These are phyloP conservation scores for Crax fasciolata DNA, from an alignment of 2,797 vertebrate genomes.

Conservation along the genomic window DNA sequence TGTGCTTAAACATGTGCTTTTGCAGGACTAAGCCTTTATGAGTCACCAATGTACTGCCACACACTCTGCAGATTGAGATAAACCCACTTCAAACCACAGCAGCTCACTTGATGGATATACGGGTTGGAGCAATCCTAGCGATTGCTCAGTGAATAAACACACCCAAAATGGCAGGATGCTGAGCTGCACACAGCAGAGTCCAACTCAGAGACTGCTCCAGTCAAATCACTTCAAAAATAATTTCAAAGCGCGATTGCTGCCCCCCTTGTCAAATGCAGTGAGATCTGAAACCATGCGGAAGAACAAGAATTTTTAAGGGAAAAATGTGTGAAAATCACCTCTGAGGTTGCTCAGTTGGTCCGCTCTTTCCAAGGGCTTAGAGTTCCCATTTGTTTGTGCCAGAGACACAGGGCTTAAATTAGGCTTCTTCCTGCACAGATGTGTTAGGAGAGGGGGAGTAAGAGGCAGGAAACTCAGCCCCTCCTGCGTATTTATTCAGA, in stretches of 20 bases:
- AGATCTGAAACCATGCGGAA: background rate
- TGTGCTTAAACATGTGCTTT: background rate
- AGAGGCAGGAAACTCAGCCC: conserved; percentile 38
- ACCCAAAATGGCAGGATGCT: background rate
- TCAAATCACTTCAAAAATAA: background rate
- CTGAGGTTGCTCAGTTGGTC: background rate
- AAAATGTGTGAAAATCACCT: background rate
- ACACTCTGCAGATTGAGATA: background rate
- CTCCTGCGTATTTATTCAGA: background rate
- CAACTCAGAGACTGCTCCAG: background rate
- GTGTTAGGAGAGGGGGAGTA: conserved; percentile 25
- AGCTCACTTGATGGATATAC: background rate
- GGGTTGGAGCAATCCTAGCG: background rate
- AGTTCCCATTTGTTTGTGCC: background rate
- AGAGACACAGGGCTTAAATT: conserved; percentile 47
- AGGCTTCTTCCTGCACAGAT: conserved; percentile 51
- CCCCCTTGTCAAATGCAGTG: background rate
- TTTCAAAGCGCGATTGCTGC: rapidly evolving
- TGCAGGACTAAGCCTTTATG: background rate
- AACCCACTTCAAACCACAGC: background rate
- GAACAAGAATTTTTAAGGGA: background rate
- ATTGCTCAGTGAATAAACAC: background rate
- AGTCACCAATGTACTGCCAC: background rate
- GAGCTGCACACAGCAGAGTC: background rate
- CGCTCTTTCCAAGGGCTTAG: rapidly evolving